Base-by-base conservation (phyloP, 2,888 invertebrate species). In the Acanthosepion lycidas region DNA sequence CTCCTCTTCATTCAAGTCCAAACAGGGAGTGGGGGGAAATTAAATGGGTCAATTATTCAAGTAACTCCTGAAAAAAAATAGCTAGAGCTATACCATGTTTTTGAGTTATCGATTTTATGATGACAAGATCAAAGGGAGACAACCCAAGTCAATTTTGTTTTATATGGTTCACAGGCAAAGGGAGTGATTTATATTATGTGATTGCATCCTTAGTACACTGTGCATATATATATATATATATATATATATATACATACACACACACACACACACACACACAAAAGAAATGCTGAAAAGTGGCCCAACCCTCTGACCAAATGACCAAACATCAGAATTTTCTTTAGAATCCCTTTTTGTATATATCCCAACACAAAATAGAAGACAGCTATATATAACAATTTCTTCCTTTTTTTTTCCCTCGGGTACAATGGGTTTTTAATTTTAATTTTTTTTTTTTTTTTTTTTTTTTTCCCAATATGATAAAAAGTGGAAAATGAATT, bases 401-500 rank as follows among this genome's bases (percentile, higher is more conserved):
- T 51, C 9, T 51, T 51, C 15, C n/a, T n/a, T n/a, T 51, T 51
- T 51, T 51, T 59, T 59, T 59, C 23, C 23, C 59, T 23, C 20
- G 5, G 59, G 23, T 59, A 59, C 59, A 59, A 55, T 59, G 23
- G 59, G 20, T 59, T 59, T 59, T 59, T 6, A 59, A 59, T 20
- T 18, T 15, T 59, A 3, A 5, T 23, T 59, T 59, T 59, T 23
- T 20, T 20, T 78, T 23, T 20, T 20, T 78, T 23, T 18, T 1
- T 26, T 6, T 23, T 23, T 59, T 59, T 59, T 23, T 20, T 1
- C 15, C n/a, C n/a, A n/a, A n/a, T 78, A 78, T 78, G 78, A 78
- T 78, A 78, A 78, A 78, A 78, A 78, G n/a, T 78, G 78, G 78
- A 78, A 78, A 78, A 78, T 78, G 78, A 78, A 78, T 78, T n/a